Conservation (phyloP, 2,888 invertebrate genomes). For the Tenthredo notha region DNA sequence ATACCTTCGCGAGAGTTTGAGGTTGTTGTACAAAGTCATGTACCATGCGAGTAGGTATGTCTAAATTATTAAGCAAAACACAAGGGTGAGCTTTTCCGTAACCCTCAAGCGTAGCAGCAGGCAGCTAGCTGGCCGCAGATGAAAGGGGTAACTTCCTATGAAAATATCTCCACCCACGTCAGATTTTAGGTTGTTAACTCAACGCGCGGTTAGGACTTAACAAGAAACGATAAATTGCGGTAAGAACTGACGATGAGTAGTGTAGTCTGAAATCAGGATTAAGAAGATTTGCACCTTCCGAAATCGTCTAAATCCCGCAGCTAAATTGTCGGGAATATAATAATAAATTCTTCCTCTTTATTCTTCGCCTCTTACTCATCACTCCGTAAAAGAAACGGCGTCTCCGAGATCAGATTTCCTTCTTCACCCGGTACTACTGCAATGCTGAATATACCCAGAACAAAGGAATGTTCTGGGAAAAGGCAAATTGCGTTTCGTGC, state of each 20-base stretch:
- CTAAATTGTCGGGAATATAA: not conserved
- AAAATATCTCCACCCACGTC: conserved; percentile 19
- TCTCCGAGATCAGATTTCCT: not conserved
- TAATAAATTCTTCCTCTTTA: not conserved
- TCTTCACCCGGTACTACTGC: not conserved
- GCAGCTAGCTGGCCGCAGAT: not conserved
- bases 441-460: not conserved
- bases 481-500: not conserved
- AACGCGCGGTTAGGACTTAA: conserved; percentile 14
- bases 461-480: not conserved
- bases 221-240: conserved; percentile 21
- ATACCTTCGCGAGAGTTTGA: not conserved
- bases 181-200: conserved; percentile 6
- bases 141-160: conserved; percentile 19
- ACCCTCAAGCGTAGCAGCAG: not conserved
- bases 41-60: not conserved
- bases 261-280: not conserved
- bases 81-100: conserved; percentile 1
- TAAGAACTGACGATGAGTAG: not conserved
- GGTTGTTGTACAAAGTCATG: not conserved
- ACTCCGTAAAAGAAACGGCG: not conserved
- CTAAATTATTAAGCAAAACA: conserved; percentile 13
- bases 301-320: not conserved
- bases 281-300: not conserved
- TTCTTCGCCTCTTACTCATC: not conserved